A percentile compares a stretch with the other conserved stretches of the same genome.
phyloP scores from a whole-genome alignment of 2,797 vertebrate species.

The Limosa lapponica region DNA sequence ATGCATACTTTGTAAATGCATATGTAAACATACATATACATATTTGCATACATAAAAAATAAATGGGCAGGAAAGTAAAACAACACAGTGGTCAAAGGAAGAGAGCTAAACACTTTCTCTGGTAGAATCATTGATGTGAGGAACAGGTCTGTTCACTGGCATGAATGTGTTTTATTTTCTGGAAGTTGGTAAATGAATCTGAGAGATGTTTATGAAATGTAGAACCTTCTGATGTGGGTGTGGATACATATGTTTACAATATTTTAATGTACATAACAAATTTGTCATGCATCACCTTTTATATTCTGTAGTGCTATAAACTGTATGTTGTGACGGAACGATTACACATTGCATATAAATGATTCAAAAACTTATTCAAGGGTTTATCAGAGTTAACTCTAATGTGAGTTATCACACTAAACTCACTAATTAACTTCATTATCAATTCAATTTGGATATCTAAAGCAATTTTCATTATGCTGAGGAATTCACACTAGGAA shows the following conservation, averaged over 20 bases:
- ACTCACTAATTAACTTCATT: background rate
- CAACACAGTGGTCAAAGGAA: background rate
- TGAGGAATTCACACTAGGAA: background rate
- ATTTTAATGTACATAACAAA: background rate
- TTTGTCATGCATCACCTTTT: background rate
- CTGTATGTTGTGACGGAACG: background rate
- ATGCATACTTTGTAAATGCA: background rate
- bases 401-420: background rate
- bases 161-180: background rate
- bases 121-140: background rate
- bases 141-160: background rate
- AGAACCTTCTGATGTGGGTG: background rate
- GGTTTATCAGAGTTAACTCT: background rate
- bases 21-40: background rate
- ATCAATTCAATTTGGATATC: background rate
- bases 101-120: background rate
- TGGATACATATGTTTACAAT: background rate
- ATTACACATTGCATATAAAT: background rate
- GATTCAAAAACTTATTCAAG: background rate
- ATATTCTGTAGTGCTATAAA: background rate
- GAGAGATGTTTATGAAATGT: background rate
- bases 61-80: background rate
- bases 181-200: background rate
- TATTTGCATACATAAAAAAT: background rate
- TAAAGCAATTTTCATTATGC: background rate